Evolutionary conservation across 1,140 invertebrate genomes (phyloP).

Genomic region (Pachypsylla venusta): DNA sequence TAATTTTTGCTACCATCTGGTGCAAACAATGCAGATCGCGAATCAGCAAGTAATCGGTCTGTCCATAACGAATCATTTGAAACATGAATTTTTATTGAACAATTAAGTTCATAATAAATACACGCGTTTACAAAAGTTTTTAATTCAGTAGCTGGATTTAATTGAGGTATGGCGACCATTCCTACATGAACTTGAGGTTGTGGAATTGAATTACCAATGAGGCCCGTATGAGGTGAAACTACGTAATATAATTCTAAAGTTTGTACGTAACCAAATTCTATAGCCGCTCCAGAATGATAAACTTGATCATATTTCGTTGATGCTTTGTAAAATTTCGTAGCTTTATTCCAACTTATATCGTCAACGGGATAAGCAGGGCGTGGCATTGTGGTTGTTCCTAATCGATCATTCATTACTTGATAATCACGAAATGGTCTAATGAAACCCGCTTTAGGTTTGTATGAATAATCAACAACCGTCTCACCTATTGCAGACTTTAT

Average conservation of each 20-base stretch:
- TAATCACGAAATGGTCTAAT: not conserved
- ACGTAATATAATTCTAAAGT: not conserved
- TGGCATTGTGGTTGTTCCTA: not conserved
- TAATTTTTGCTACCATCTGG: not conserved
- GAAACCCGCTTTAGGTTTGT: not conserved
- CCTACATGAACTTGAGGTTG: constrained; percentile 11
- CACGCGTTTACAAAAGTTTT: not conserved
- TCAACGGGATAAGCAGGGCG: no score
- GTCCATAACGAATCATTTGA: not conserved
- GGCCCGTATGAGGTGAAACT: not conserved
- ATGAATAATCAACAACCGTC: not conserved
- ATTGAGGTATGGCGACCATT: constrained; percentile 5
- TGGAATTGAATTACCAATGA: not conserved
- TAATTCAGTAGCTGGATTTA: constrained; percentile 3
- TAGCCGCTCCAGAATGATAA: not conserved
- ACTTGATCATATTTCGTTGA: not conserved
- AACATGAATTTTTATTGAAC: not conserved
- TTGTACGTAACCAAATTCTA: not conserved
- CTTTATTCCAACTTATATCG: no score
- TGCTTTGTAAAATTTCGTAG: not conserved
- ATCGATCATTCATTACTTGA: not conserved
- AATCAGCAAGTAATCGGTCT: not conserved
- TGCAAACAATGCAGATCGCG: not conserved
- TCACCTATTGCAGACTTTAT: not conserved
- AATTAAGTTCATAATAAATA: not conserved